phyloP scores from a whole-genome alignment of 2,797 vertebrate species.

The Luscinia luscinia region DNA sequence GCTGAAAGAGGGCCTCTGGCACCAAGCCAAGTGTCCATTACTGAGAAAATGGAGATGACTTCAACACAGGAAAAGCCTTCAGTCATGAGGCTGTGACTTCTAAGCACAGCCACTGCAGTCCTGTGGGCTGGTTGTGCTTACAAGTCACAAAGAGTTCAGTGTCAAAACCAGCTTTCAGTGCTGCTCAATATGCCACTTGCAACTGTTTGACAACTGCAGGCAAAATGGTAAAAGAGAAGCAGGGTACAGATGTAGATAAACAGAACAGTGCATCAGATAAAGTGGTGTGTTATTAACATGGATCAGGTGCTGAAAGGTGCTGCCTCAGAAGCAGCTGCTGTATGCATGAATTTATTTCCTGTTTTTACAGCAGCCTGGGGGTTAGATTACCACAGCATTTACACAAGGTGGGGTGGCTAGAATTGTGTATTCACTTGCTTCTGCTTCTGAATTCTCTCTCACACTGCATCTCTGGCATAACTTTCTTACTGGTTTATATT shows the following conservation, averaged over 20 bases:
- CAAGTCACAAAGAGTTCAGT: background rate
- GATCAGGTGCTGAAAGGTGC: constrained; percentile 6
- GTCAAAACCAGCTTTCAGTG: constrained; percentile 21
- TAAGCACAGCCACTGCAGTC: too few relatives aligned
- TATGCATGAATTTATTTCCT: constrained; percentile 22
- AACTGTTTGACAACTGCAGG: background rate
- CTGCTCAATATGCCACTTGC: background rate
- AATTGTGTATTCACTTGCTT: background rate
- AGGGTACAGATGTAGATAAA: background rate
- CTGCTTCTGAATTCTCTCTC: background rate
- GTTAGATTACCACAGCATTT: background rate
- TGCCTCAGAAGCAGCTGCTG: background rate
- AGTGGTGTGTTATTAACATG: background rate
- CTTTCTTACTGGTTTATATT: background rate
- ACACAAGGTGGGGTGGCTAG: background rate
- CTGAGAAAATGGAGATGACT: constrained; percentile 20
- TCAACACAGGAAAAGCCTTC: constrained; percentile 16
- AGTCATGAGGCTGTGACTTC: background rate
- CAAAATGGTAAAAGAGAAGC: background rate
- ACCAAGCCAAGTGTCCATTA: constrained; percentile 38
- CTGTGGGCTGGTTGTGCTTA: too few relatives aligned
- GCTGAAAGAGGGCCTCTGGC: constrained; percentile 10
- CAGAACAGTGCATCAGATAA: background rate
- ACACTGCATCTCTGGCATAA: background rate
- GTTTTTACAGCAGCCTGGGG: background rate